Base-by-base conservation (phyloP, 2,888 invertebrate genomes). In the Synanthedon tipuliformis region DNA sequence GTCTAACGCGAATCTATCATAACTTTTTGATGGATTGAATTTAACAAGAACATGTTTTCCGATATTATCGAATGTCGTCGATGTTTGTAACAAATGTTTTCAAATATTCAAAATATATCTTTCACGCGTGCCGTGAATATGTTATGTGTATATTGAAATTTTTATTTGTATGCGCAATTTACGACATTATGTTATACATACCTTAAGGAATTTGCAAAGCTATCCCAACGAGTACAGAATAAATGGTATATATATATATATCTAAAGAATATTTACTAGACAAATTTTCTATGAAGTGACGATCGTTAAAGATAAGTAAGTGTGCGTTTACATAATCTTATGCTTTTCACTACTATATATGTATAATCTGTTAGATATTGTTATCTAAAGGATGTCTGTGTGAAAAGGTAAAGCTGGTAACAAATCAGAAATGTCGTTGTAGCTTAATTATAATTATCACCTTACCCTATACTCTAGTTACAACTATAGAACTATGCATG, bases 371-470 rank as follows among this genome's bases (percentile, higher is more conserved):
- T 61, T 70, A 71, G 70, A 70, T 69, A 65, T 59, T 58, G 58
- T 65, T 64, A 60, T 69, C 68, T 75, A 74, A 65, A 68, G 69
- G 73, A 73, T 68, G 66, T 66, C 70, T 64, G 56, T 69, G 55
- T 61, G 53, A 48, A 59, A 71, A 77, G 77, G 77, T 76, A 78
- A 79, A 64, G 61, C 54, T 49, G 23, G 49, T 49, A 11, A 18
- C 10, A 49, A 15, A 18, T 49, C 49, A 18, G 55, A 61, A 66
- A 59, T 68, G 61, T 71, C 61, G 63, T 74, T 10, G 66, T 75
- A 71, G 70, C 64, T 59, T 60, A 61, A 64, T 55, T 64, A 59
- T 60, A 61, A n/a, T 64, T 55, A 11, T 49, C 49, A 23, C 23
- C 16, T 45, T 12, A 45, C 45, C 13, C 23, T 23, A 23, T 23